These are phyloP conservation scores for Caenorhabditis virilis DNA, from an alignment of 2,888 invertebrate genomes.

Conservation along the genomic window DNA sequence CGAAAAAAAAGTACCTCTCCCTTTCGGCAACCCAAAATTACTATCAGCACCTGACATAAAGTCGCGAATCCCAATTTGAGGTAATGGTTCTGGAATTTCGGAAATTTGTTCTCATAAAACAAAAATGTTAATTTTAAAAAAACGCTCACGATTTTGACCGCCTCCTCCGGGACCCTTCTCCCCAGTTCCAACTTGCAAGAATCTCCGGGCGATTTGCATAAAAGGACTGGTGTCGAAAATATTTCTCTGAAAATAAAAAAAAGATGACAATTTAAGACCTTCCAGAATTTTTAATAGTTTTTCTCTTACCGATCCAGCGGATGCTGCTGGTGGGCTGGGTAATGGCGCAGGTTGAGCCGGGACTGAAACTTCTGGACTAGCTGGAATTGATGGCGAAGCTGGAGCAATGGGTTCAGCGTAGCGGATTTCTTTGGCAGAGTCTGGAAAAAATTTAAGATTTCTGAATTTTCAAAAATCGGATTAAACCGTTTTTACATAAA, in stretches of 20 bases:
- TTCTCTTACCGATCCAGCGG: no score
- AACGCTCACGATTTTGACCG: no score
- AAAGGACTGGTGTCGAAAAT: slow-evolving; percentile 31
- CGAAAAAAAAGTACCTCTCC: no score
- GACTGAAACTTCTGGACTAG: not conserved
- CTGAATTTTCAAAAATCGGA: no score
- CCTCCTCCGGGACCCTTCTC: not conserved
- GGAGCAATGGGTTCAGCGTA: slow-evolving; percentile 24
- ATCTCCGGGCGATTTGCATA: slow-evolving; percentile 34
- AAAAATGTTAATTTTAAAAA: no score
- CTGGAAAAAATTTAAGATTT: no score
- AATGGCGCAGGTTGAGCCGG: slow-evolving; percentile 3
- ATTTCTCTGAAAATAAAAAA: slow-evolving; percentile 21
- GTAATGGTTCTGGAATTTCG: slow-evolving; percentile 13
- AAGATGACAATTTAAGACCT: no score
- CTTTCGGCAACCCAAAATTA: slow-evolving; percentile 64
- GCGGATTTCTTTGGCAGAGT: no score
- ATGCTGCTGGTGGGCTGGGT: slow-evolving; percentile 20
- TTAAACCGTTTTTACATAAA: no score
- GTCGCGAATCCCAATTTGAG: slow-evolving; percentile 50
- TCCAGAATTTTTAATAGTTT: no score
- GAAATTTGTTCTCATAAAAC: no score
- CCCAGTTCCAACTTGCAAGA: slow-evolving; percentile 30
- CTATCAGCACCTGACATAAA: slow-evolving; percentile 56
- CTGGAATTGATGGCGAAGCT: no score